Percentiles rank a stretch among this genome's conserved stretches.
Evolutionary conservation across 37 sponge, comb jelly and placozoan species (phyloP).

Genomic region (Tethya wilhelma): DNA sequence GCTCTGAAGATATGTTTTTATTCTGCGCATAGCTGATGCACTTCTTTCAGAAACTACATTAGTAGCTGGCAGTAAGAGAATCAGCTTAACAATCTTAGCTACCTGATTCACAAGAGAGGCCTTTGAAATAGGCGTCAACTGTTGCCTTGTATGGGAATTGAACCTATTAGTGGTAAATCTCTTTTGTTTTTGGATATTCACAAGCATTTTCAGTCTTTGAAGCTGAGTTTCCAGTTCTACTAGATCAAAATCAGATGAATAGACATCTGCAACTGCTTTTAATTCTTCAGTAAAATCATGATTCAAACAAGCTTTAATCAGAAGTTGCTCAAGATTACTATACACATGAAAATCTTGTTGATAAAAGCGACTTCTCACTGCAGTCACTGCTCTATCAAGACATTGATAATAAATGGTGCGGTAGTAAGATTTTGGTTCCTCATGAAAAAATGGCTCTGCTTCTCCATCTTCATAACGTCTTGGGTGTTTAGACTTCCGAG

Average conservation of each 20-base stretch:
- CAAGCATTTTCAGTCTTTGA: no score
- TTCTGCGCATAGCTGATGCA: constrained; percentile 47
- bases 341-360: constrained; percentile 8
- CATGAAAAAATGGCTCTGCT: constrained; percentile 3
- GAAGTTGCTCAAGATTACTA: constrained; percentile 5
- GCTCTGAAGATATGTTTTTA: constrained; percentile 62
- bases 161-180: not conserved
- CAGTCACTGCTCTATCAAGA: not conserved
- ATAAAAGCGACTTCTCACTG: constrained; percentile 16
- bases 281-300: constrained; percentile 18
- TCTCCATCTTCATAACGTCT: constrained; percentile 28
- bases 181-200: no score
- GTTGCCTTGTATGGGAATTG: not conserved
- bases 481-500: constrained; percentile 7
- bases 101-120: not conserved
- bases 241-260: constrained; percentile 9
- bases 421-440: not conserved
- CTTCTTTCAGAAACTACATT: constrained; percentile 65
- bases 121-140: not conserved
- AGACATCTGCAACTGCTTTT: constrained; percentile 6
- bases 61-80: constrained; percentile 68
- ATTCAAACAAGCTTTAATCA: not conserved
- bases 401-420: constrained; percentile 30
- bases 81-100: constrained; percentile 21
- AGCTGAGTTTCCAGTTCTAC: constrained; percentile 17